phyloP scores from a whole-genome alignment of 2,113 vertebrate species.

The Pelusios castaneus region DNA sequence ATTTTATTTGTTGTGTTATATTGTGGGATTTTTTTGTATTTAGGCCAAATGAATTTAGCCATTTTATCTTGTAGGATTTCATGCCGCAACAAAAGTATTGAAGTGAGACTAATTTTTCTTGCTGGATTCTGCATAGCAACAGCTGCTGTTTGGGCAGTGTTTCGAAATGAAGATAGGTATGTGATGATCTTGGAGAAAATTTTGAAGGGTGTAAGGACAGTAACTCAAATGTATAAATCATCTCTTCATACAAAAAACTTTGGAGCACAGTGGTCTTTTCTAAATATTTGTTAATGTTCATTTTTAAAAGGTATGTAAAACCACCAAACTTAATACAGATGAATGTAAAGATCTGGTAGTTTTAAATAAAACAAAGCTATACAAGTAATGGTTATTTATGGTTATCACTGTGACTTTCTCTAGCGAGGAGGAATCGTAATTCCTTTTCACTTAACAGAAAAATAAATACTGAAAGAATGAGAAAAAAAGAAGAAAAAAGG shows the following conservation, averaged over 20 bases:
- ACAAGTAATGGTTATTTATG: not conserved
- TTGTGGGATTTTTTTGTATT: not conserved
- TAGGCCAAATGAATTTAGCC: not conserved
- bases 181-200: conserved; percentile 1
- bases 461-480: not conserved
- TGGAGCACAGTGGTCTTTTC: not conserved
- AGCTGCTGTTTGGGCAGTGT: conserved; percentile 89
- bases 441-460: not conserved
- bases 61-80: conserved; percentile 78
- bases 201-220: not conserved
- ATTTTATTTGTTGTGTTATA: not conserved
- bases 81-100: conserved; percentile 75
- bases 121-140: conserved; percentile 82
- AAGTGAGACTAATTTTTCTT: conserved; percentile 88
- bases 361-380: not conserved
- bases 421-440: not conserved
- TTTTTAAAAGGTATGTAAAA: not conserved
- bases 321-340: conserved; percentile 19
- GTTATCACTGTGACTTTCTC: not conserved
- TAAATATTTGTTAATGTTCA: not conserved
- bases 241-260: not conserved
- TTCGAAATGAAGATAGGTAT: conserved; percentile 95
- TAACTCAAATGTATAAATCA: conserved; percentile 2
- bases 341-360: conserved; percentile 15
- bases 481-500: not conserved